Evolutionary conservation across 2,888 invertebrate genomes (phyloP).

Genomic region (Scotopteryx bipunctaria): DNA sequence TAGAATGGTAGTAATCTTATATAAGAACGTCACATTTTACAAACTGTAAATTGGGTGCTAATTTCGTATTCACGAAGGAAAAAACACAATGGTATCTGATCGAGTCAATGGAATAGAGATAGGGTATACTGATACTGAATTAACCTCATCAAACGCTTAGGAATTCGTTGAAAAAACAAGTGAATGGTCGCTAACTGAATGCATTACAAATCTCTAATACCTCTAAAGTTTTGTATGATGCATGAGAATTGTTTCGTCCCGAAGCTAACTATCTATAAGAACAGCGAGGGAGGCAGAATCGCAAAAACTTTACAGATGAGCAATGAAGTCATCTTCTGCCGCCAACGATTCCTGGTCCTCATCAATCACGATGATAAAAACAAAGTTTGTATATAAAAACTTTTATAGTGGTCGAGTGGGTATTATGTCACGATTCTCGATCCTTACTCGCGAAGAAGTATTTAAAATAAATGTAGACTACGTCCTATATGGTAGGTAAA

Average conservation of each 20-base stretch:
- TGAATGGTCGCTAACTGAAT: no score
- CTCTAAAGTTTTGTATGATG: no score
- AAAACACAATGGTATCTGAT: conserved; percentile 22
- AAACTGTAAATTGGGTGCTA: conserved; percentile 19
- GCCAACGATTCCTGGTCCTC: conserved; percentile 30
- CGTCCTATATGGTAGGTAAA: background rate
- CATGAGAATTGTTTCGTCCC: background rate
- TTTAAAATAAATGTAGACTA: background rate
- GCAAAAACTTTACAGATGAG: conserved; percentile 39
- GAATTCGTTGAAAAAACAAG: conserved; percentile 9
- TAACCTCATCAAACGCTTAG: conserved; percentile 6
- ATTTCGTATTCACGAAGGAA: conserved; percentile 25
- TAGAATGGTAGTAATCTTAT: conserved; percentile 21
- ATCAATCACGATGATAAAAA: conserved; percentile 37
- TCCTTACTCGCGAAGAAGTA: background rate
- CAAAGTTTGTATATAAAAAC: conserved; percentile 19
- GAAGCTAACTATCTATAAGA: background rate
- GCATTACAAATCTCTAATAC: no score
- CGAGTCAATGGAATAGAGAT: conserved; percentile 17
- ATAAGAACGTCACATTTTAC: conserved; percentile 20
- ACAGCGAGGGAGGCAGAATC: background rate
- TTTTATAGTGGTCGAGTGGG: conserved; percentile 2
- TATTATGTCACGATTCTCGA: conserved; percentile 19
- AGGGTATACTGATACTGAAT: background rate
- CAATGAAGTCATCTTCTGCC: conserved; percentile 45